Evolutionary conservation across 1,140 invertebrate species (phyloP).

Genomic region (Gryon sp.): DNA sequence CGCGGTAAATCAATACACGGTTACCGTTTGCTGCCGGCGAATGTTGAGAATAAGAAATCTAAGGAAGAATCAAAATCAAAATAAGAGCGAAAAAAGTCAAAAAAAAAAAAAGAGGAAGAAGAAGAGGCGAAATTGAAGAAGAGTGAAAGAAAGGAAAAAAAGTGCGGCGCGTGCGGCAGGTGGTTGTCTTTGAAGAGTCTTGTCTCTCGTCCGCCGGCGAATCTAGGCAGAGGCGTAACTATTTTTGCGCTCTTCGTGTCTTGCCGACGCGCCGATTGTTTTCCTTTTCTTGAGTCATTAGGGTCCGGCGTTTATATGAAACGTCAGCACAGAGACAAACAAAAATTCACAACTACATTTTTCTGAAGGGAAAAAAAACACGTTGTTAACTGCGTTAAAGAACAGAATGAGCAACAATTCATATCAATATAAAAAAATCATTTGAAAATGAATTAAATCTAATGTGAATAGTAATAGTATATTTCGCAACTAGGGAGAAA

Average conservation of each 20-base stretch:
- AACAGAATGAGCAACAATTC: no score
- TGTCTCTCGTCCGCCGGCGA: conserved; percentile 1
- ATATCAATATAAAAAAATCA: no score
- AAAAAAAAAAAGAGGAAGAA: not conserved
- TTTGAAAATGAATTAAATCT: no score
- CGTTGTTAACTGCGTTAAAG: no score
- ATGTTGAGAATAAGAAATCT: conserved; percentile 13
- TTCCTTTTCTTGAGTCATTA: conserved; percentile 24
- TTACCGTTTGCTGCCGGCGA: conserved; percentile 22
- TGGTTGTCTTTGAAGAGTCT: conserved; percentile 37
- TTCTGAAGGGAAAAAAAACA: no score
- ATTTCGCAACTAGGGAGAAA: no score
- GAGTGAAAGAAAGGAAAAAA: no score
- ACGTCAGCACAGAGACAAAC: not conserved
- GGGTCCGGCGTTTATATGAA: conserved; percentile 1
- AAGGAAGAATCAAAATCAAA: not conserved
- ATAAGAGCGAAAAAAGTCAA: not conserved
- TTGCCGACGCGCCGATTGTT: not conserved
- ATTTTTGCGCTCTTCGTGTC: conserved; percentile 18
- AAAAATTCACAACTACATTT: not conserved
- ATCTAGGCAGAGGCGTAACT: conserved; percentile 9
- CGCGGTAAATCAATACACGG: conserved; percentile 51
- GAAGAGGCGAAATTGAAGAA: not conserved
- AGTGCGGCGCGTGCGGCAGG: conserved; percentile 36
- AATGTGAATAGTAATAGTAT: no score